These are phyloP conservation scores for Morus bassanus DNA, from an alignment of 2,797 vertebrate genomes.

Conservation along the genomic window DNA sequence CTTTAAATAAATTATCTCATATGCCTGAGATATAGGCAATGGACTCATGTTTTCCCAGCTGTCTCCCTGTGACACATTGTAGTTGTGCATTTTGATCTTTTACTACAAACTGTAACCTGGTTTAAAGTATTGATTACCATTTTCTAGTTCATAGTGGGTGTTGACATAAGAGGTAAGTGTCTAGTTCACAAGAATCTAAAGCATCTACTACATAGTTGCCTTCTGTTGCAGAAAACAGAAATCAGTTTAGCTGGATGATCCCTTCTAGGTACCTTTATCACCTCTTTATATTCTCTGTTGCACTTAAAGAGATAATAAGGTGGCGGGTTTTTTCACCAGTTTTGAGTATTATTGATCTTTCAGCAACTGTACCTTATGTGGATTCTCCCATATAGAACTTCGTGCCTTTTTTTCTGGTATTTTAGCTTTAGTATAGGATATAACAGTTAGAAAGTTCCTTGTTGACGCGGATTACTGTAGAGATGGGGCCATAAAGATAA, in stretches of 20 bases:
- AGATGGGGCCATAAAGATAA: neutral
- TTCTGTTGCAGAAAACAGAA: neutral
- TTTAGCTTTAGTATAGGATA: neutral
- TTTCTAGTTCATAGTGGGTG: neutral
- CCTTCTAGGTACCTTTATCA: neutral
- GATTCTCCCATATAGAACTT: neutral
- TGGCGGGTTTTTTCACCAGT: accelerated
- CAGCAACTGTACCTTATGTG: neutral
- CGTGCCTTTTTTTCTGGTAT: neutral
- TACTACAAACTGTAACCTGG: neutral
- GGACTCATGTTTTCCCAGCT: neutral
- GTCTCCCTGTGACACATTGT: neutral
- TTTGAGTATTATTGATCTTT: neutral
- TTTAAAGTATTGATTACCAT: neutral
- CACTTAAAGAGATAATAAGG: neutral
- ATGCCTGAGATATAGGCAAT: neutral
- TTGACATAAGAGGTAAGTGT: neutral
- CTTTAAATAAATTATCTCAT: neutral
- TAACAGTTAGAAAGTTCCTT: neutral
- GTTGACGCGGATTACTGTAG: neutral
- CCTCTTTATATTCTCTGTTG: neutral
- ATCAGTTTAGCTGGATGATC: neutral
- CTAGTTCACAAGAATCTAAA: neutral
- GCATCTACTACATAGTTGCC: neutral
- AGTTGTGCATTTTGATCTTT: neutral